A percentile compares a stretch with the other conserved stretches of the same genome.
These are phyloP conservation scores for Syngnathus rostellatus DNA, from an alignment of 2,797 vertebrate genomes.

Conservation along the genomic window DNA sequence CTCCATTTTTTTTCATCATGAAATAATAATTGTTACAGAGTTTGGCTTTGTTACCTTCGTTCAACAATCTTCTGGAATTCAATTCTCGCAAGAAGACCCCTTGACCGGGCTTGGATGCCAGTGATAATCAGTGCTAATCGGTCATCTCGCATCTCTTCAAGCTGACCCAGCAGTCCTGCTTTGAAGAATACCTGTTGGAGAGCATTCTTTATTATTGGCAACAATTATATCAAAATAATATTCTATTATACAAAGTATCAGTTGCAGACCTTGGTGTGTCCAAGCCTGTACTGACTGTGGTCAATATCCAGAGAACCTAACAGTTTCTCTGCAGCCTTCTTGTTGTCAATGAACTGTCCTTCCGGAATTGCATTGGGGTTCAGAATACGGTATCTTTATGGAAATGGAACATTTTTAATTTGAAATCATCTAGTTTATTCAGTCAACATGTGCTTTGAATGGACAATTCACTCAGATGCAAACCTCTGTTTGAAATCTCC, in stretches of 20 bases:
- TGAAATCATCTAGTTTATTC: neutral
- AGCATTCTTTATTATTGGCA: neutral
- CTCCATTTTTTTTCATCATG: neutral
- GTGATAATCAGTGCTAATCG: constrained; percentile 79
- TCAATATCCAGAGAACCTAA: constrained; percentile 67
- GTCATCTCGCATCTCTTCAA: constrained; percentile 85
- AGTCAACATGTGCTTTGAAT: neutral
- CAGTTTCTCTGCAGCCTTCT: constrained; percentile 66
- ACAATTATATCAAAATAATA: neutral
- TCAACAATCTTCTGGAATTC: constrained; percentile 74
- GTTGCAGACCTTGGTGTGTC: constrained; percentile 63
- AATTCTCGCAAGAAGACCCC: constrained; percentile 75
- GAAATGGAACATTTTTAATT: neutral
- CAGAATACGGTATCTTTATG: constrained; percentile 61
- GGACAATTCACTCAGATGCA: neutral
- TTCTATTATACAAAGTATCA: neutral
- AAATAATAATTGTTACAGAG: neutral
- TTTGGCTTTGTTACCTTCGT: constrained; percentile 3
- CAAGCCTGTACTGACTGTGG: constrained; percentile 69
- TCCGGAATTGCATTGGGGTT: constrained; percentile 70
- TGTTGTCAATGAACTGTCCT: constrained; percentile 69
- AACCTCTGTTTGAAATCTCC: constrained; percentile 83
- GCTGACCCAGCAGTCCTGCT: constrained; percentile 76
- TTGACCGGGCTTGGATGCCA: constrained; percentile 75
- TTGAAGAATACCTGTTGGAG: constrained; percentile 79